Evolutionary conservation across 1,140 invertebrate genomes (phyloP), one percentile per base, ranked within the genome.

Genomic region (Streblospio benedicti): DNA sequence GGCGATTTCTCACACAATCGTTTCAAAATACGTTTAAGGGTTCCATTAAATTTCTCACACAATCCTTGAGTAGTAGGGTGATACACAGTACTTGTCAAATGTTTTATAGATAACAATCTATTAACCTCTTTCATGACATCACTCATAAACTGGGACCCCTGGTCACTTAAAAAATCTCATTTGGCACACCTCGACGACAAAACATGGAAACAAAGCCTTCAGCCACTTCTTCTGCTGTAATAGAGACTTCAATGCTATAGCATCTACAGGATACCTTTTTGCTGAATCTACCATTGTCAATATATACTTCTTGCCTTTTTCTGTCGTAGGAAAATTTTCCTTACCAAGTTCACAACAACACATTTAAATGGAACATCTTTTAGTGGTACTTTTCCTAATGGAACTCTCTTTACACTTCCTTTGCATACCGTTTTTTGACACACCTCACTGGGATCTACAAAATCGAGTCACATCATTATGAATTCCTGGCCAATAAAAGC

Each of bases 81-180:
- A 31, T 55, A 60, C 28, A 16, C 57, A 18, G 33, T 45, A 16
- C 12, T 53, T 6, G 32, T 14, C 6, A 38, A 23, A 14, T 53
- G 53, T 35, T 35, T 32, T 20, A 55, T 45, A n/a, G 52, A 59
- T n/a, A 59, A 43, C 54, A 59, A 59, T 14, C 53, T 4, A 35
- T 23, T 25, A 12, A 60, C 35, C 33, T 60, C 16, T 43, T 32
- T 33, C 35, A 44, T 59, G 16, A 59, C 18, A 25, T 43, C 20
- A 20, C 30, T 44, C 20, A 30, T 59, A 27, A 60, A 43, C 27
- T 60, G 53, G 16, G 54, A 4, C 27, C n/a, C 58, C 25, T 28
- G 53, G 53, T 60, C n/a, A n/a, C n/a, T n/a, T n/a, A n/a, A n/a
- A n/a, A n/a, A n/a, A n/a, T n/a, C n/a, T n/a, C n/a, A n/a, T n/a